Conservation (phyloP, 2,888 invertebrate genomes). For the Tuta absoluta region DNA sequence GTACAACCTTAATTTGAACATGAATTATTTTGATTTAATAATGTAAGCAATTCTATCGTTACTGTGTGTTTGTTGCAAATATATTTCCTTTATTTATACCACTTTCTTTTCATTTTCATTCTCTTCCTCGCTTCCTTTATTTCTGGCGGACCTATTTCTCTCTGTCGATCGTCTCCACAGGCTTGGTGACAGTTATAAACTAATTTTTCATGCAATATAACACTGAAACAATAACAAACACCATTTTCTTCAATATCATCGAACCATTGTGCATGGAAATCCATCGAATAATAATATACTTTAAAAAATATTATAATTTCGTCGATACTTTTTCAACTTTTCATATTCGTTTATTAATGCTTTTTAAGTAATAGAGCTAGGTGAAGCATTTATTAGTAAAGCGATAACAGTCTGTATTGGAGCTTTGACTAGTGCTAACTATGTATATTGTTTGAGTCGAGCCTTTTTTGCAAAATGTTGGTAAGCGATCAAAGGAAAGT, state of each 20-base stretch:
- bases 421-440: slow-evolving; percentile 70
- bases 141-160: slow-evolving; percentile 73
- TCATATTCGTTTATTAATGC: slow-evolving; percentile 66
- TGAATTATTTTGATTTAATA: slow-evolving; percentile 47
- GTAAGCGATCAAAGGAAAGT: slow-evolving; percentile 5
- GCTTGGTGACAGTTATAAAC: slow-evolving; percentile 72
- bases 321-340: slow-evolving; percentile 46
- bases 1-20: slow-evolving; percentile 47
- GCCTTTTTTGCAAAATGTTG: slow-evolving; percentile 47
- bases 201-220: slow-evolving; percentile 64
- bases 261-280: slow-evolving; percentile 79
- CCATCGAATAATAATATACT: slow-evolving; percentile 63
- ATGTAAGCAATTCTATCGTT: slow-evolving; percentile 74
- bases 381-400: slow-evolving; percentile 66
- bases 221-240: slow-evolving; percentile 70
- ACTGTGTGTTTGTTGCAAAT: slow-evolving; percentile 81
- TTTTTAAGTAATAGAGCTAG: slow-evolving; percentile 74
- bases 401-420: slow-evolving; percentile 65
- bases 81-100: slow-evolving; percentile 78
- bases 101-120: slow-evolving; percentile 80
- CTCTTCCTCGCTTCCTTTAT: slow-evolving; percentile 74
- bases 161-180: slow-evolving; percentile 64
- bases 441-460: slow-evolving; percentile 50
- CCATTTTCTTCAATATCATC: slow-evolving; percentile 78
- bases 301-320: slow-evolving; percentile 37